Evolutionary conservation across 2,113 vertebrate genomes (phyloP).

Genomic region (Ploceus nigricollis): DNA sequence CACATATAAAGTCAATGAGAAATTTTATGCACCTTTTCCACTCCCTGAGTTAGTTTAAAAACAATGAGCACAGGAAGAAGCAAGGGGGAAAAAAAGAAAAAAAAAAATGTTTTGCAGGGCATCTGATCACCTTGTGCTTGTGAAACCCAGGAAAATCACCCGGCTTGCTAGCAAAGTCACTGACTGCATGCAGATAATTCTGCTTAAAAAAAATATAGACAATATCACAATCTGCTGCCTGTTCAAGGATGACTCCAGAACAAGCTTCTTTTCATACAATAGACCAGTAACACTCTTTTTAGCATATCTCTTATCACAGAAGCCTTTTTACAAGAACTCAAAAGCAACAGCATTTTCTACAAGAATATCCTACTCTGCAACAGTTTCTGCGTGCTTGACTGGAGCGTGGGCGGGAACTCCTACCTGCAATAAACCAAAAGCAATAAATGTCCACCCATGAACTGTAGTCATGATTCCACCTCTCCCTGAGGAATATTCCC

Average conservation of each 20-base stretch:
- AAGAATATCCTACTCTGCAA: not conserved
- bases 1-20: not conserved
- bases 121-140: not conserved
- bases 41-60: not conserved
- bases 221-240: not conserved
- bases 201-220: not conserved
- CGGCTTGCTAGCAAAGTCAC: not conserved
- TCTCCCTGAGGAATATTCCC: not conserved
- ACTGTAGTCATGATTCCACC: not conserved
- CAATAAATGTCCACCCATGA: constrained; percentile 31
- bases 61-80: not conserved
- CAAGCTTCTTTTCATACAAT: not conserved
- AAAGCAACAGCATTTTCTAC: not conserved
- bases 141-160: not conserved
- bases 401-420: not conserved
- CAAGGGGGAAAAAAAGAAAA: not conserved
- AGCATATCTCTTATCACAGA: not conserved
- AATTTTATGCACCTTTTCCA: not conserved
- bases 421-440: not conserved
- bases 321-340: not conserved
- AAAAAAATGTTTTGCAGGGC: not conserved
- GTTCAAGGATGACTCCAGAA: not conserved
- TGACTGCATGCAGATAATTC: not conserved
- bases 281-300: not conserved
- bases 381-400: not conserved